Base-by-base conservation (phyloP, 2,113 vertebrate genomes). In the Eupsittula cactorum region DNA sequence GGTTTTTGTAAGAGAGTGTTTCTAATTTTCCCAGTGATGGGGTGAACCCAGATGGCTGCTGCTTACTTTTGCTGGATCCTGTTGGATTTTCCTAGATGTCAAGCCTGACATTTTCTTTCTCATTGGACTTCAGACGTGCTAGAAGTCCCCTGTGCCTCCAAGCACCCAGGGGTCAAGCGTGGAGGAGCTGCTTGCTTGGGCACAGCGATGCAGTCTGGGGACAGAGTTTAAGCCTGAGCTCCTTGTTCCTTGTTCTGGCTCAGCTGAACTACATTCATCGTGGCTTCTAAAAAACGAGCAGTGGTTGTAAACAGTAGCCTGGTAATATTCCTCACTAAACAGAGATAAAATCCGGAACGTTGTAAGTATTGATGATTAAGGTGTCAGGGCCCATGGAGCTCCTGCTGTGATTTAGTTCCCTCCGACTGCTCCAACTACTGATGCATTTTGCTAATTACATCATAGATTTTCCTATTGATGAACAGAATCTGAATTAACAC, bases 381-480 rank as follows among this genome's bases (percentile, higher is more conserved):
- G 98, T 91, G 98, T 98, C 98, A 98, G 95, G 78, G 68, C 85
- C 79, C 63, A 28, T 86, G 92, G 93, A 94, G 84, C 96, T 96
- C 87, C 91, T 33, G 17, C 94, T 82, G 86, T 98, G 98, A 99
- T 99, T 98, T 98, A 99, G 98, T 96, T 98, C 94, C 92, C 92
- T 96, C 74, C 69, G 73, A 96, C 97, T 97, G 96, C 96, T 94
- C 97, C 96, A 95, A 69, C 97, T 97, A 94, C 96, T 55, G 77
- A 91, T 98, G 97, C 96, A 96, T 97, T 98, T 98, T 97, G 98
- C 98, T 99, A 99, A 99, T 99, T 98, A 98, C 98, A 97, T 97
- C 98, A 98, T 99, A 98, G 98, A 99, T 99, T 99, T 98, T 97
- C 98, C 93, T 98, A 97, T 98, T 99, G 99, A 99, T 99, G 98